Evolutionary conservation across 2,797 vertebrate species (phyloP), one percentile per base, ranked within the genome.

Genomic region (Aeoliscus strigatus): DNA sequence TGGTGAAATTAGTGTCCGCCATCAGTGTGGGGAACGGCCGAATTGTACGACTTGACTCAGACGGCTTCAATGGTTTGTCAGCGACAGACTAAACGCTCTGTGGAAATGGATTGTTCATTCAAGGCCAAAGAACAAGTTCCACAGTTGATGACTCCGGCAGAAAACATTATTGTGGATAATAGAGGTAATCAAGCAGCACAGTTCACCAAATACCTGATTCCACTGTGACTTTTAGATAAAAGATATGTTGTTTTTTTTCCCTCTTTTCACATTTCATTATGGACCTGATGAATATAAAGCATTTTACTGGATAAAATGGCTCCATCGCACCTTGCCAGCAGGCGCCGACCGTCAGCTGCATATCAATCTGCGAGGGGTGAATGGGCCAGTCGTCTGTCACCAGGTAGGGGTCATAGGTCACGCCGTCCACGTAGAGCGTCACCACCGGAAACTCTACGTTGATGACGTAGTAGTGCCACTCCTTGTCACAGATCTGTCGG

Each of bases 301-400:
- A n/a, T n/a, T n/a, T 21, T 21, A 21, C 18, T 21, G 18, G 18
- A 6, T 21, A 21, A 6, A 21, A 21, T 21, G 18, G 18, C 18
- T 21, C 18, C 18, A 21, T 21, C 18, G 6, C 45, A 98, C 96
- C 96, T 93, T 98, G 96, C 96, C 96, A 98, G 74, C 96, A 98
- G 47, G 94, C 96, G 0, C 94, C 96, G 1, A 98, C 92, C 0
- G 95, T 96, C 31, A 98, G 91, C 80, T 98, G 96, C 84, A 95
- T 91, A 30, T 94, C 93, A 12, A 98, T 97, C 77, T 96, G 90
- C 2, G 94, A 94, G 1, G 94, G 91, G 75, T 97, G 96, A 70
- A 98, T 97, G 28, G 96, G 95, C 95, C 95, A 98, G 45, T 98
- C 96, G 1, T 98, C 97, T 9, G 96, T 98, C 77, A 98, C 95